Conservation (phyloP, 2,888 invertebrate genomes). For the Branchellion lobata region DNA sequence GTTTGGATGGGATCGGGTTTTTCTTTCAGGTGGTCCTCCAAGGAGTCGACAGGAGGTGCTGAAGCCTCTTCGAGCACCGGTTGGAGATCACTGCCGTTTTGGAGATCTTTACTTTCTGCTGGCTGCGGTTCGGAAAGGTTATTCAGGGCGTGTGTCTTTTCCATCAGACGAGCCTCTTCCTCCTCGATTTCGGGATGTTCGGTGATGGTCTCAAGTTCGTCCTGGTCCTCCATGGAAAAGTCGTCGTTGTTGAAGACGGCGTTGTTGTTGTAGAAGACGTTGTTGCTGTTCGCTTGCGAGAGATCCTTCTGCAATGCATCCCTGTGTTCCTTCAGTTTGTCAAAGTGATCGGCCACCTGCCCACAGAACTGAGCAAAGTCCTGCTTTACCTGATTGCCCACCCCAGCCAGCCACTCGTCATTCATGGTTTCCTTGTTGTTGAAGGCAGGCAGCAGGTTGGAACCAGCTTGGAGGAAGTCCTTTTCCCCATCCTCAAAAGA, state of each 20-base stretch:
- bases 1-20: neutral
- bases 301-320: slow-evolving; percentile 24
- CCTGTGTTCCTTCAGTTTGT: slow-evolving; percentile 26
- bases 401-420: neutral
- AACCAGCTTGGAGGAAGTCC: neutral
- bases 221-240: slow-evolving; percentile 39
- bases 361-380: slow-evolving; percentile 34
- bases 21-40: neutral
- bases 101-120: neutral
- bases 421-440: slow-evolving; percentile 9
- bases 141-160: neutral
- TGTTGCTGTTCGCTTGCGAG: slow-evolving; percentile 3
- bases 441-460: slow-evolving; percentile 2
- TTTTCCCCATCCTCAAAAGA: neutral
- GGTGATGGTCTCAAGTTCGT: slow-evolving; percentile 36
- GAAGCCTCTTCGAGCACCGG: neutral
- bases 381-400: neutral
- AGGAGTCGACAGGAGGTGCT: neutral
- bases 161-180: slow-evolving; percentile 15
- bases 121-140: neutral
- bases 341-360: slow-evolving; percentile 27
- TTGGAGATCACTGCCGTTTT: neutral
- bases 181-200: slow-evolving; percentile 40
- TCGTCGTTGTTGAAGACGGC: slow-evolving; percentile 34
- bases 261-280: slow-evolving; percentile 17